Evolutionary conservation across 2,113 vertebrate genomes (phyloP).

Genomic region (Mellivora capensis): DNA sequence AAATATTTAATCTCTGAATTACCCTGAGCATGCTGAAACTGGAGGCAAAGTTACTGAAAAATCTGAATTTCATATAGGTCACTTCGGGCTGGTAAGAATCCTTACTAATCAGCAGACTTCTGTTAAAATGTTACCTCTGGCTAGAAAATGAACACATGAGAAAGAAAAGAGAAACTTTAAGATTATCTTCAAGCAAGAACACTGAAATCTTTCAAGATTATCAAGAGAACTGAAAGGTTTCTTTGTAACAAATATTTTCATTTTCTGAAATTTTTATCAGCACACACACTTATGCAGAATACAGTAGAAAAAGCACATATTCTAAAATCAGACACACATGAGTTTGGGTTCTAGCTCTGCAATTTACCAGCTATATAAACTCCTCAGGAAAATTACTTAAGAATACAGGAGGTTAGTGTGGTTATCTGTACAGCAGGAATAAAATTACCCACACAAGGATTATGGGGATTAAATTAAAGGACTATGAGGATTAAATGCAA

Average conservation of each 20-base stretch:
- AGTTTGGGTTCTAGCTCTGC: neutral
- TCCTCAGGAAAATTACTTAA: slow-evolving; percentile 22
- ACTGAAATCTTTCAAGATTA: slow-evolving; percentile 49
- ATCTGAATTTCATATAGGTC: slow-evolving; percentile 36
- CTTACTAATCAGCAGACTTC: slow-evolving; percentile 30
- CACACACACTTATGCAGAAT: slow-evolving; percentile 37
- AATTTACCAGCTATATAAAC: neutral
- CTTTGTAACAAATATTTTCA: slow-evolving; percentile 52
- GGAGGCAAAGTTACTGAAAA: slow-evolving; percentile 35
- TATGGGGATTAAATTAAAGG: slow-evolving; percentile 16
- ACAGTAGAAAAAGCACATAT: neutral
- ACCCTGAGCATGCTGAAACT: slow-evolving; percentile 26
- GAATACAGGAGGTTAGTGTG: neutral
- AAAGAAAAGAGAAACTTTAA: neutral
- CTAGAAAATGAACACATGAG: neutral
- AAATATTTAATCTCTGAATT: slow-evolving; percentile 38
- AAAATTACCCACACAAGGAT: slow-evolving; percentile 19
- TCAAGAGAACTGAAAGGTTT: slow-evolving; percentile 51
- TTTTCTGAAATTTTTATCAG: slow-evolving; percentile 52
- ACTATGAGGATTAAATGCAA: slow-evolving; percentile 35
- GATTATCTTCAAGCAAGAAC: slow-evolving; percentile 36
- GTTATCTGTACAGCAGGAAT: neutral
- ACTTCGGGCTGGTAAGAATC: neutral
- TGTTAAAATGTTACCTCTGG: slow-evolving; percentile 39
- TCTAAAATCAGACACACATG: neutral